Base-by-base conservation (phyloP, 1,140 invertebrate genomes). In the Scaptodrosophila lebanonensis region DNA sequence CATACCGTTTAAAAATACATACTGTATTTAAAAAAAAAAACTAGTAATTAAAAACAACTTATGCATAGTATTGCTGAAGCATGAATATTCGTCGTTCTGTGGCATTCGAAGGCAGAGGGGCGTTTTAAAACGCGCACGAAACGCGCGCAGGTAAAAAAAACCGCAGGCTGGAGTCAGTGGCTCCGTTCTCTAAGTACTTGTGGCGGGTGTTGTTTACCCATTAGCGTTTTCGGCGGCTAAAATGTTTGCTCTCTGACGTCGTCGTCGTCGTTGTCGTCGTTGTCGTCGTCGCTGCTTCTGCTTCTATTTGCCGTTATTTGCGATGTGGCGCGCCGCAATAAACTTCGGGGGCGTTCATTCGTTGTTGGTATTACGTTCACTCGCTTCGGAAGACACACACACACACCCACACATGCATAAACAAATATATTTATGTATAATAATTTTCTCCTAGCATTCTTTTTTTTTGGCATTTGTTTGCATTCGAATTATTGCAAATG, bases 211-310 rank as follows among this genome's bases (percentile, higher is more conserved):
- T 66, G 73, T 79, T 79, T 79, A 66, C 75, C 72, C 72, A 77
- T 77, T 77, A 77, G 72, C 72, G 72, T 77, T 82, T 69, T 73
- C 69, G 69, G 66, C 52, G 52, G 51, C 77, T 69, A 79, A 79
- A 79, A 79, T 79, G 73, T 79, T 79, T 79, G 59, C 73, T 40
- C 36, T 65, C 48, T 47, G 61, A 47, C 38, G 54, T 52, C 64
- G 59, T 33, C 69, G 27, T 33, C 66, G 17, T 33, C 11, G 13
- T 18, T 54, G 33, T 16, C n/a, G 45, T 56, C 17, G 33, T n/a
- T n/a, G n/a, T n/a, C n/a, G n/a, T n/a, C n/a, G n/a, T n/a, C n/a
- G n/a, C n/a, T n/a, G n/a, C n/a, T n/a, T n/a, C n/a, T n/a, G n/a
- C n/a, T n/a, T n/a, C n/a, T n/a, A n/a, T n/a, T n/a, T n/a, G n/a